These are phyloP conservation scores for Panzeria rudis DNA, from an alignment of 2,888 invertebrate genomes.

Conservation along the genomic window DNA sequence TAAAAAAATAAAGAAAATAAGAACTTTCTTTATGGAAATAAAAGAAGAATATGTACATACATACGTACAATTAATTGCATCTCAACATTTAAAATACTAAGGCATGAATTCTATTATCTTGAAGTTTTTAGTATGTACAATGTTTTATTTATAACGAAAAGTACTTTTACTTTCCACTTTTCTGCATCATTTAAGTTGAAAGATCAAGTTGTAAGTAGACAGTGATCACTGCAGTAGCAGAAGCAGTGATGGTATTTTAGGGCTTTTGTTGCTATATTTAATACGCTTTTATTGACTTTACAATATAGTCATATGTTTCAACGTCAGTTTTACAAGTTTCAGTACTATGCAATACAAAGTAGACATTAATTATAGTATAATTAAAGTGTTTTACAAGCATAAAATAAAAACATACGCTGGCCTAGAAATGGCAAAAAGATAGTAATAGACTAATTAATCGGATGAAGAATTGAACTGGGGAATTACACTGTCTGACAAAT, in stretches of 20 bases:
- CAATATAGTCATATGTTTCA: no score
- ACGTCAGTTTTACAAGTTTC: no score
- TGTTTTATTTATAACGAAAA: conserved; percentile 17
- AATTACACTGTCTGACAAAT: no score
- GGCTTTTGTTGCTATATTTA: background rate
- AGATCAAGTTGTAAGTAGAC: conserved; percentile 62
- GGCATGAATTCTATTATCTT: conserved; percentile 51
- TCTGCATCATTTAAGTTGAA: conserved; percentile 46
- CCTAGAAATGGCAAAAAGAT: no score
- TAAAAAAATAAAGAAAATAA: conserved; percentile 8
- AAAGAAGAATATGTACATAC: no score
- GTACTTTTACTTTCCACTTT: conserved; percentile 53
- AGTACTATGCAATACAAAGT: no score
- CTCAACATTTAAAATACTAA: conserved; percentile 11
- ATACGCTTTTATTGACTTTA: background rate
- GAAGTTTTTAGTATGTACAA: conserved; percentile 25
- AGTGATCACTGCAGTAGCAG: conserved; percentile 27
- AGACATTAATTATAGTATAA: no score
- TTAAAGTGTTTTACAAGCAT: no score
- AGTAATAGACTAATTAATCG: no score
- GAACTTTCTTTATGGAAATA: conserved; percentile 27
- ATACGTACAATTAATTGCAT: background rate
- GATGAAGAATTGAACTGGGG: no score
- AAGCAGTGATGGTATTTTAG: background rate
- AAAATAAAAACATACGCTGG: no score